Base-by-base conservation (phyloP, 37 sponge, comb jelly and placozoan genomes). In the Oopsacas minuta region DNA sequence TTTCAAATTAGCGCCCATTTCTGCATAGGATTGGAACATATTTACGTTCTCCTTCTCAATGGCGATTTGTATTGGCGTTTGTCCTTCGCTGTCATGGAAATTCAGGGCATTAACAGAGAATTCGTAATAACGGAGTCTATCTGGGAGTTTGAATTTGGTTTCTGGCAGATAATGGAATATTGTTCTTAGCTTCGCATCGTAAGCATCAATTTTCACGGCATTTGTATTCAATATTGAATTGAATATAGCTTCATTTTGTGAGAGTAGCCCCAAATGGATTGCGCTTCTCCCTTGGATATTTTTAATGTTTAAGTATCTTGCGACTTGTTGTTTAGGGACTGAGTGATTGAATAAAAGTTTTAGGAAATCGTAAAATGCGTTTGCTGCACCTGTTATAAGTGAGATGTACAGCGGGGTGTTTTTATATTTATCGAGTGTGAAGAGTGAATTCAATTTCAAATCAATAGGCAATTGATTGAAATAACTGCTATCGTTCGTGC, bases 131-230 rank as follows among this genome's bases (percentile, higher is more conserved):
- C 7, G 22, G 7, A 61, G 22, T 12, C 28, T 3, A 34, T 5
- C 28, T 5, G 75, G 75, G 1, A 61, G 22, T 20, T 12, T 25
- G 28, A 61, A 32, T 3, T 3, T 61, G 20, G 75, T 61, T 61
- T 61, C 75, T 3, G 75, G 75, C 32, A 61, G 75, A n/a, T 61
- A 61, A n/a, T 61, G 75, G 22, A 61, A 61, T 10, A 61, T n/a
- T n/a, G 75, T 61, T 34, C 75, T 3, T 3, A 61, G 30, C 28
- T 61, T 61, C 17, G 5, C 5, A 61, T 61, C 75, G 28, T 7
- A 3, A 25, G 75, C 75, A 34, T 61, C 28, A 34, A 61, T 20
- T 25, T 61, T 61, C 7, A 61, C 28, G 3, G 75, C 75, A 3
- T 61, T 61, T 10, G 75, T 61, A n/a, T 3, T 12, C 28, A 61